Evolutionary conservation across 2,888 invertebrate genomes (phyloP).

Genomic region (Clistopyga incitator): DNA sequence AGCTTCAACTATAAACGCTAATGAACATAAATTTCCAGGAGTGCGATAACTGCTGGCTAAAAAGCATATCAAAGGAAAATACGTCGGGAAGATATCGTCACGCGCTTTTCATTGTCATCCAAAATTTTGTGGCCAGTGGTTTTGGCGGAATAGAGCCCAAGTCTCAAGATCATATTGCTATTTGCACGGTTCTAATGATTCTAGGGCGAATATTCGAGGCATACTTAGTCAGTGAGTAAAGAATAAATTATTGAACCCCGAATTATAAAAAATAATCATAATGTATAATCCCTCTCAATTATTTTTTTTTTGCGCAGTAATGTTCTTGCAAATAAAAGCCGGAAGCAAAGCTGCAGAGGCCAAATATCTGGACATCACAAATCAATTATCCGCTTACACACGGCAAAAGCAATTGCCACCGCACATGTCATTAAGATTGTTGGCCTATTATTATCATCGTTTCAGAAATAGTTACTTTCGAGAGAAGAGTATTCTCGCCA

Average conservation of each 20-base stretch:
- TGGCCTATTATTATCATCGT: slow-evolving; percentile 82
- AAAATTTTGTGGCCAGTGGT: slow-evolving; percentile 78
- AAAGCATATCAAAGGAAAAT: slow-evolving; percentile 59
- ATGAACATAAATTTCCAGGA: slow-evolving; percentile 67
- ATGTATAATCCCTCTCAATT: not conserved
- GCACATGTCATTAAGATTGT: slow-evolving; percentile 80
- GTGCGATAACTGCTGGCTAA: slow-evolving; percentile 77
- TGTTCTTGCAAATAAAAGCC: slow-evolving; percentile 78
- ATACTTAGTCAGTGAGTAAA: slow-evolving; percentile 76
- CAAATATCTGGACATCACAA: slow-evolving; percentile 83
- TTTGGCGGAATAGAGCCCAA: slow-evolving; percentile 75
- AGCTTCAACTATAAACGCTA: not conserved
- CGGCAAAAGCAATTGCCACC: slow-evolving; percentile 82
- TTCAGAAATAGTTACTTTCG: slow-evolving; percentile 83
- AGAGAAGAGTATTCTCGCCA: slow-evolving; percentile 80
- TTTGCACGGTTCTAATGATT: slow-evolving; percentile 78
- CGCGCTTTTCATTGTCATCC: slow-evolving; percentile 78
- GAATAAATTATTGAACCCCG: not conserved
- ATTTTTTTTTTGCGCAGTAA: slow-evolving; percentile 74
- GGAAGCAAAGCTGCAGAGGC: slow-evolving; percentile 77
- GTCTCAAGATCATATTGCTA: slow-evolving; percentile 72
- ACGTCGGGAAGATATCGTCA: slow-evolving; percentile 72
- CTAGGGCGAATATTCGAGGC: slow-evolving; percentile 78
- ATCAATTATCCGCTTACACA: slow-evolving; percentile 83
- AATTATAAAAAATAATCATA: too few relatives aligned